A percentile compares a stretch with the other conserved stretches of the same genome.
Evolutionary conservation across 2,113 vertebrate genomes (phyloP).

Genomic region (Lynx canadensis): DNA sequence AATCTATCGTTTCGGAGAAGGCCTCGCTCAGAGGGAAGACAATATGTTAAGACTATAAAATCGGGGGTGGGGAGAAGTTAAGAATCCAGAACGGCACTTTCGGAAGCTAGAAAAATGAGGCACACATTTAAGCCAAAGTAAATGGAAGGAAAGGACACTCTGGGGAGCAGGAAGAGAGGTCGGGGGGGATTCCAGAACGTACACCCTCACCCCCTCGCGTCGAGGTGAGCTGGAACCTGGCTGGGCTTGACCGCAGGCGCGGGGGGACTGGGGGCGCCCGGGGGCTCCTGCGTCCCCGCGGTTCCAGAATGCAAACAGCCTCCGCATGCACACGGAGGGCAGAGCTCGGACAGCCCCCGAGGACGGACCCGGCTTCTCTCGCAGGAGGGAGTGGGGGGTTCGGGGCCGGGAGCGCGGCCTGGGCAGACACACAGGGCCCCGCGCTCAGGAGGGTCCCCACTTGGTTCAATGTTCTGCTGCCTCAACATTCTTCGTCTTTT

Average conservation of each 20-base stretch:
- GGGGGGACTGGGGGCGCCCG: background rate
- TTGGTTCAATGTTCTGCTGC: accelerated
- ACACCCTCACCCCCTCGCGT: accelerated
- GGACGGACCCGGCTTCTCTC: background rate
- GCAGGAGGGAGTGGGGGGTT: background rate
- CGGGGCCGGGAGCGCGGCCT: accelerated
- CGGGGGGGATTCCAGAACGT: accelerated
- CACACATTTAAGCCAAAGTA: background rate
- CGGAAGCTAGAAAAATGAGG: background rate
- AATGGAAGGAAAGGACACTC: background rate
- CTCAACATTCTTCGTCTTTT: background rate
- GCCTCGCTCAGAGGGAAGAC: background rate
- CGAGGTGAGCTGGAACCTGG: background rate
- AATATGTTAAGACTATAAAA: background rate
- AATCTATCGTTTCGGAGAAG: background rate
- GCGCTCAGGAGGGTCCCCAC: accelerated
- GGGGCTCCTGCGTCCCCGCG: accelerated
- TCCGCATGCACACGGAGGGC: background rate
- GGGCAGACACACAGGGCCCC: background rate
- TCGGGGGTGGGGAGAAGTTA: background rate
- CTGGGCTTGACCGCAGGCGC: background rate
- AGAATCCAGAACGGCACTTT: background rate
- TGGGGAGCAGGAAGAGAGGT: background rate
- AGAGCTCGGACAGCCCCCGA: too few relatives aligned
- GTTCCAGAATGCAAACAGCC: background rate